These are phyloP conservation scores for Zoanthus solanderi DNA, from an alignment of 92 coral and sea anemone species.

Conservation along the genomic window DNA sequence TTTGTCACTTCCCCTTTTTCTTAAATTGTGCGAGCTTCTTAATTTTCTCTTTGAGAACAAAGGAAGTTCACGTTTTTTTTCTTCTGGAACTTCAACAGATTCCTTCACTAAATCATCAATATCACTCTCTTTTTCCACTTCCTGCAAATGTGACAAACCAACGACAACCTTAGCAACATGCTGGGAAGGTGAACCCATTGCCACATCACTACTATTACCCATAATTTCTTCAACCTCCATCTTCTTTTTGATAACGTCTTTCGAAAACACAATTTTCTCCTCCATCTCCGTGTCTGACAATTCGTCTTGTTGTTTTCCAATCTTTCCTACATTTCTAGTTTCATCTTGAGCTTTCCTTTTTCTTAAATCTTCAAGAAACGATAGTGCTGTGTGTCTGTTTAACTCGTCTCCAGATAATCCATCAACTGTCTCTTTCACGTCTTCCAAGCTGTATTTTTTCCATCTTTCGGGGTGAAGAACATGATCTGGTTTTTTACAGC, in stretches of 20 bases:
- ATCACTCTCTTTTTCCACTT: slow-evolving; percentile 18
- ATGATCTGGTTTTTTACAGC: slow-evolving; percentile 83
- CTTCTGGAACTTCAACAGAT: neutral
- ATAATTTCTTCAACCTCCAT: slow-evolving; percentile 43
- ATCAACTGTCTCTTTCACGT: slow-evolving; percentile 71
- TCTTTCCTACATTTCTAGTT: neutral
- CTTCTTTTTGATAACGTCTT: slow-evolving; percentile 58
- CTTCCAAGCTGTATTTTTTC: slow-evolving; percentile 91
- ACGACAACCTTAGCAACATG: slow-evolving; percentile 19
- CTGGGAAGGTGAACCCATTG: neutral
- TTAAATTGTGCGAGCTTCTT: neutral
- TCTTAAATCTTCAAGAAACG: slow-evolving; percentile 81
- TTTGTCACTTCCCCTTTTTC: slow-evolving; percentile 21
- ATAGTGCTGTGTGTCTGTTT: slow-evolving; percentile 83
- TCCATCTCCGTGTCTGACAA: slow-evolving; percentile 22
- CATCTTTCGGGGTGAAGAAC: slow-evolving; percentile 91
- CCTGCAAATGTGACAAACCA: slow-evolving; percentile 31
- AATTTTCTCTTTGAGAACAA: slow-evolving; percentile 32
- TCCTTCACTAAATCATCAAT: neutral
- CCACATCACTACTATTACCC: slow-evolving; percentile 38
- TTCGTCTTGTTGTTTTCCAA: slow-evolving; percentile 23
- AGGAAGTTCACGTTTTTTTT: neutral
- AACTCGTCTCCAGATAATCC: slow-evolving; percentile 77
- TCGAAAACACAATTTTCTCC: slow-evolving; percentile 63
- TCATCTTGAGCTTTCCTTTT: slow-evolving; percentile 63